phyloP scores from a whole-genome alignment of 1,140 invertebrate genomes.

The Camponotus vicinus region DNA sequence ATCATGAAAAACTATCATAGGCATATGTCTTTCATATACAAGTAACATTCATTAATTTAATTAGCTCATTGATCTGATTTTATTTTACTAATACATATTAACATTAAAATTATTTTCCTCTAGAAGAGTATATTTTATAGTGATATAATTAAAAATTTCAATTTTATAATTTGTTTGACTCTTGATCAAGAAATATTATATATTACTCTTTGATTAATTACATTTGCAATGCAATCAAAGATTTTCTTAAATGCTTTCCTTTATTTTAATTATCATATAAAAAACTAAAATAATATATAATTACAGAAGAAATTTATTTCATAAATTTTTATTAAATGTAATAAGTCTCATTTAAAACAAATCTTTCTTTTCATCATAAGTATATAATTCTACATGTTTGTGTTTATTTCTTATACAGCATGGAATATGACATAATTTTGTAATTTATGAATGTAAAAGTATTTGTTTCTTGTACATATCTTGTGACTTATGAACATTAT shows the following conservation, averaged over 20 bases:
- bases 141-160: background rate
- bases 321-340: slow-evolving; percentile 5
- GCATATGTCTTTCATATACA: slow-evolving; percentile 36
- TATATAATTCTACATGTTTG: slow-evolving; percentile 28
- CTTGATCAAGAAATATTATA: background rate
- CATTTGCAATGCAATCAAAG: background rate
- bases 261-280: slow-evolving; percentile 5
- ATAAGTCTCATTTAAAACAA: slow-evolving; percentile 28
- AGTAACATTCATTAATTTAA: background rate
- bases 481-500: slow-evolving; percentile 26
- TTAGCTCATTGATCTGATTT: slow-evolving; percentile 16
- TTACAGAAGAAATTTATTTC: slow-evolving; percentile 12
- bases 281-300: slow-evolving; percentile 31
- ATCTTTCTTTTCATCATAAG: background rate
- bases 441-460: slow-evolving; percentile 34
- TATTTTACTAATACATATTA: slow-evolving; percentile 6
- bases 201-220: background rate
- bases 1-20: slow-evolving; percentile 65
- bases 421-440: slow-evolving; percentile 34
- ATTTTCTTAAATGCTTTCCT: background rate
- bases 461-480: slow-evolving; percentile 28
- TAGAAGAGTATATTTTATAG: slow-evolving; percentile 14
- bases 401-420: slow-evolving; percentile 26
- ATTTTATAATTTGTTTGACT: background rate
- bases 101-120: slow-evolving; percentile 42